These are phyloP conservation scores for Porites rus DNA, from an alignment of 92 coral and sea anemone genomes.

Conservation along the genomic window DNA sequence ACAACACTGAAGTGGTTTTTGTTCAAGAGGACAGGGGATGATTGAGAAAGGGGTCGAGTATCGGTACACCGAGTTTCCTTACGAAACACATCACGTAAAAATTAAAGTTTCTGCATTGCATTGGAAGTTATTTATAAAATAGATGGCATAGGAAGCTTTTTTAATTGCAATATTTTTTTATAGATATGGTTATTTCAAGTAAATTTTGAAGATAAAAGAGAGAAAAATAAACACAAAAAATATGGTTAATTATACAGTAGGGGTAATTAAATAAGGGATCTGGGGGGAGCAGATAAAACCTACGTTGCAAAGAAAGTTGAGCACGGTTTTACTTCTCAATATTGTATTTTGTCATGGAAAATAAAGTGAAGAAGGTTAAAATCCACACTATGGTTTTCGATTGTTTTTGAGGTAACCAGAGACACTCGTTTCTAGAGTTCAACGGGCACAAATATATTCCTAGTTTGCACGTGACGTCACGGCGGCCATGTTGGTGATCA, in stretches of 20 bases:
- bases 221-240: neutral
- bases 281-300: neutral
- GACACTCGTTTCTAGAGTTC: too few species aligned
- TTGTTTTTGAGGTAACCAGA: neutral
- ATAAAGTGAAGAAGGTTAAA: neutral
- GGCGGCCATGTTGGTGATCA: too few species aligned
- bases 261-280: neutral
- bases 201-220: neutral
- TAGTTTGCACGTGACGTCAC: too few species aligned
- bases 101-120: neutral
- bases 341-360: constrained; percentile 15
- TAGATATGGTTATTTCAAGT: neutral
- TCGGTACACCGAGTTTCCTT: neutral
- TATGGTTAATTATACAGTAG: too few species aligned
- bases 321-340: neutral
- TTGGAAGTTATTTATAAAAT: neutral
- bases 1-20: too few species aligned
- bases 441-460: too few species aligned
- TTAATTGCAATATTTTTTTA: neutral
- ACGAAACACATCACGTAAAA: neutral
- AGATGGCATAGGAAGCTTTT: neutral
- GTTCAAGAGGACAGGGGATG: too few species aligned
- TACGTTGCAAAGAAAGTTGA: too few species aligned
- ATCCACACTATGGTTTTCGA: neutral
- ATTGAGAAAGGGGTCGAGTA: too few species aligned